phyloP scores from a whole-genome alignment of 2,888 invertebrate genomes.

The Druceiella hillmani region DNA sequence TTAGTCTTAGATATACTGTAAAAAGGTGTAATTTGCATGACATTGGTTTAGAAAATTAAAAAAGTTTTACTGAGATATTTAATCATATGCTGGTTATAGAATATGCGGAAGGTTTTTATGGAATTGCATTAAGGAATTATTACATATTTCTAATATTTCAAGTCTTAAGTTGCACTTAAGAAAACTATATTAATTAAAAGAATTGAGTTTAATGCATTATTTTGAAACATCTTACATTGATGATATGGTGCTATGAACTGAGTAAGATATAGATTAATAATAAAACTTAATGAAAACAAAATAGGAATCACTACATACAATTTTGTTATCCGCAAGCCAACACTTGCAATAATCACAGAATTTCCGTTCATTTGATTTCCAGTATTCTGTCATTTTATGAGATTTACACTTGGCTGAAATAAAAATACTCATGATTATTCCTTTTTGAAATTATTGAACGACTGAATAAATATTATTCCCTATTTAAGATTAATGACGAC shows the following conservation, averaged over 20 bases:
- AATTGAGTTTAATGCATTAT: background rate
- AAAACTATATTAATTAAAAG: conserved; percentile 3
- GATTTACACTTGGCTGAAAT: too few relatives aligned
- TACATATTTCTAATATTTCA: background rate
- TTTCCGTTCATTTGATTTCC: conserved; percentile 94
- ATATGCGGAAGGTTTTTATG: too few relatives aligned
- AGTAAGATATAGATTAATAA: too few relatives aligned
- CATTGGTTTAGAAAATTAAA: background rate
- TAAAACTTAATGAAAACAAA: too few relatives aligned
- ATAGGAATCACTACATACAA: conserved; percentile 50
- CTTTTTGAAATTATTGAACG: too few relatives aligned
- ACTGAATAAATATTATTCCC: too few relatives aligned
- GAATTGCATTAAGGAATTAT: too few relatives aligned
- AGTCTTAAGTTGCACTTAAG: background rate
- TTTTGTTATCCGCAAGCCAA: conserved; percentile 97
- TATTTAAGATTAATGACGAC: too few relatives aligned
- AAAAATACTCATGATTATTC: too few relatives aligned
- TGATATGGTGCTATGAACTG: too few relatives aligned
- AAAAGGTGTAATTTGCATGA: background rate
- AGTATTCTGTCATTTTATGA: conserved; percentile 94
- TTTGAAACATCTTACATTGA: conserved; percentile 4
- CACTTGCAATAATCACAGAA: conserved; percentile 98
- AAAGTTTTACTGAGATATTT: too few relatives aligned
- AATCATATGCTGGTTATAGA: too few relatives aligned
- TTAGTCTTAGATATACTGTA: background rate